These are phyloP conservation scores for Melikaiella ostensackeni DNA, from an alignment of 2,888 invertebrate genomes.

Conservation along the genomic window DNA sequence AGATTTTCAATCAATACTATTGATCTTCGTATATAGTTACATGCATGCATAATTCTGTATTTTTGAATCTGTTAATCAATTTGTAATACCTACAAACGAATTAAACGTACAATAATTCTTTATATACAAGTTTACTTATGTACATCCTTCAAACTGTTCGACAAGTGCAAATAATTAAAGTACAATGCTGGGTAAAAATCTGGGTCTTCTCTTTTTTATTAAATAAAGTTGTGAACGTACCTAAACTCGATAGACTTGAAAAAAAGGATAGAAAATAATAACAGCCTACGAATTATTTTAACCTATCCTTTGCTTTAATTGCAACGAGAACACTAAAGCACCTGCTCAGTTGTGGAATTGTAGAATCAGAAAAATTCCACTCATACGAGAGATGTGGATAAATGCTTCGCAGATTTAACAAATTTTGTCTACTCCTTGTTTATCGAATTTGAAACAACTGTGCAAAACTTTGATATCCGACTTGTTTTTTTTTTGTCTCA, in stretches of 20 bases:
- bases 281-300: conserved; percentile 29
- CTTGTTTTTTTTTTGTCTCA: conserved; percentile 23
- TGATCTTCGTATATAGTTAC: neutral
- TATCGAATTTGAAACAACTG: conserved; percentile 41
- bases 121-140: conserved; percentile 25
- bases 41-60: conserved; percentile 9
- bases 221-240: neutral
- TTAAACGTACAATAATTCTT: conserved; percentile 12
- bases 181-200: conserved; percentile 24
- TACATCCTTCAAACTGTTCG: conserved; percentile 1
- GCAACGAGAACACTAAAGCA: conserved; percentile 14
- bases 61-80: conserved; percentile 39
- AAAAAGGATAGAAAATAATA: conserved; percentile 37
- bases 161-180: neutral
- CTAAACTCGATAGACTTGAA: neutral
- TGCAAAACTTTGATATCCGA: conserved; percentile 45
- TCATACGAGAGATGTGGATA: neutral
- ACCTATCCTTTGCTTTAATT: conserved; percentile 27
- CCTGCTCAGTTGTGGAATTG: neutral
- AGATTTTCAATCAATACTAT: neutral
- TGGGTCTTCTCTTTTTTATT: neutral
- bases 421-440: neutral
- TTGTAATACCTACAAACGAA: conserved; percentile 38
- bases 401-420: conserved; percentile 8
- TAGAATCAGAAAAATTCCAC: neutral